Base-by-base conservation (phyloP, 2,888 invertebrate genomes). In the Latrodectus hesperus region DNA sequence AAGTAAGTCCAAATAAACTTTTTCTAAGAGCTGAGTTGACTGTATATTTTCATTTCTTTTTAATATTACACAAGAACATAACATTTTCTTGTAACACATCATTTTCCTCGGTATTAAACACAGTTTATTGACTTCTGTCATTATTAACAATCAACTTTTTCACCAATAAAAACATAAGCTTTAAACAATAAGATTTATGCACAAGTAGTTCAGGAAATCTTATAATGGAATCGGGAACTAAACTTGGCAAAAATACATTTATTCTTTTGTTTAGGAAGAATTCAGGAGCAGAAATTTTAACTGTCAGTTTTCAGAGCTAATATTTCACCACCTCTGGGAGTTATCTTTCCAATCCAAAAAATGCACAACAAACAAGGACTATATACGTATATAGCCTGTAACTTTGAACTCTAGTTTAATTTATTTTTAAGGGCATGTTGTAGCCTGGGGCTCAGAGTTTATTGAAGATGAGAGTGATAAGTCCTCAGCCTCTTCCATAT, bases 401-500 rank as follows among this genome's bases (percentile, higher is more conserved):
- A 14, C n/a, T 49, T 49, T 17, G 17, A 72, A 9, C 38, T 49
- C 16, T 9, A 51, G 14, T 72, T 17, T 52, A n/a, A 68, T 60
- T 80, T 55, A 65, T 71, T 79, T 71, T 74, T 86, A 89, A 72
- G 89, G 89, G 79, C 89, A 89, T 16, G 84, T 86, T 16, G 89
- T 74, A 72, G 89, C 79, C 68, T 84, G 83, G 26, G 85, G 85
- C 73, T 86, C 89, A 70, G 89, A 89, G 74, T 83, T 84, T 77
- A 89, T 84, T 8, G 85, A 86, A 38, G 89, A 86, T 55, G 89
- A 86, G 26, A 89, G 72, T 3, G 89, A 89, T 22, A 89, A 68
- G 65, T 89, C 89, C 65, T 89, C 89, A 12, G 89, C 89, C 75
- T 86, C 89, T 71, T 89, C 89, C 76, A 79, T 75, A 55, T 83